Percentiles rank a stretch among this genome's conserved stretches.
Evolutionary conservation across 2,888 invertebrate species (phyloP).

Genomic region (Bembecia ichneumoniformis): DNA sequence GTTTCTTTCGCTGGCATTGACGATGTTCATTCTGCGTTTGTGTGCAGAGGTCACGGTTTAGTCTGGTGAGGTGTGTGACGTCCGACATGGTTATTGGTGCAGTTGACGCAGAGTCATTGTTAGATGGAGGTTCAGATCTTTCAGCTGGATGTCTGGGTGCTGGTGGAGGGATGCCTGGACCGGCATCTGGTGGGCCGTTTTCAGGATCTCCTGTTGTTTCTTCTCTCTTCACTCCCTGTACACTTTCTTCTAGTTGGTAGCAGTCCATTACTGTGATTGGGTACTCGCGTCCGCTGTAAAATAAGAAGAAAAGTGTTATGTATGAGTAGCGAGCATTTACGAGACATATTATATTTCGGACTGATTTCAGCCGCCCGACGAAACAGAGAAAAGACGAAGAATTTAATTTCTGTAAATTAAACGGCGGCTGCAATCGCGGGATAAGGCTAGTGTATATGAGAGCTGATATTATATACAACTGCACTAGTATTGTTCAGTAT

Average conservation of each 20-base stretch:
- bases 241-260: slow-evolving; percentile 90
- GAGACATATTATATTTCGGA: no score
- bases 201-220: slow-evolving; percentile 87
- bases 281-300: slow-evolving; percentile 86
- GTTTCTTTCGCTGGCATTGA: slow-evolving; percentile 75
- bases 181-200: slow-evolving; percentile 90
- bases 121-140: slow-evolving; percentile 50
- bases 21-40: slow-evolving; percentile 59
- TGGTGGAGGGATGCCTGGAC: slow-evolving; percentile 51
- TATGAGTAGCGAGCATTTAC: neutral
- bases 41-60: slow-evolving; percentile 56
- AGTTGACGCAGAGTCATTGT: slow-evolving; percentile 50
- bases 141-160: slow-evolving; percentile 50
- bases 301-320: neutral
- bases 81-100: slow-evolving; percentile 57
- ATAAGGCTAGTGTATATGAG: no score
- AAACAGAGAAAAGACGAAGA: no score
- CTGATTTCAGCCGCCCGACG: no score
- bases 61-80: slow-evolving; percentile 59
- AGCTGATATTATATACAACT: no score
- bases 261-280: slow-evolving; percentile 94
- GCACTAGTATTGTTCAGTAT: no score
- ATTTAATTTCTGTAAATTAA: no score
- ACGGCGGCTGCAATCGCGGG: no score
- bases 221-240: slow-evolving; percentile 86